Evolutionary conservation across 2,888 invertebrate genomes (phyloP), one percentile per base, ranked within the genome.

Genomic region (Cryptosula pallasiana): DNA sequence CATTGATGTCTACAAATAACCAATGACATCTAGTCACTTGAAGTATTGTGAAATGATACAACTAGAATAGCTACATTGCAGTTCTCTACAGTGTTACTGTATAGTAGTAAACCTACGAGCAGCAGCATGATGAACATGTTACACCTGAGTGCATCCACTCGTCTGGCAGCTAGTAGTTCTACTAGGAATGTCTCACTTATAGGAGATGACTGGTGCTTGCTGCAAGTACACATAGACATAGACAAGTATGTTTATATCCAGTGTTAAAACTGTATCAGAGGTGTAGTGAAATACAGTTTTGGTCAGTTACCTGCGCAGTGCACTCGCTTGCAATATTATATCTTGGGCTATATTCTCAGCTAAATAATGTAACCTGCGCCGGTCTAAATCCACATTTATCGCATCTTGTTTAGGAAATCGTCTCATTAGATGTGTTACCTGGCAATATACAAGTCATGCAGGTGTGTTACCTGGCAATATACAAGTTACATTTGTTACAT

Each of bases 71-170:
- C n/a, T n/a, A n/a, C n/a, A n/a, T n/a, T n/a, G n/a, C n/a, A n/a
- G n/a, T n/a, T n/a, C n/a, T n/a, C n/a, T n/a, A n/a, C n/a, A n/a
- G n/a, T n/a, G n/a, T n/a, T n/a, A n/a, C n/a, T n/a, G n/a, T n/a
- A n/a, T n/a, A n/a, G n/a, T n/a, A n/a, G n/a, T 29, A 32, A 13
- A 76, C 78, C 74, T 75, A 82, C 83, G 77, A 82, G 79, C 27
- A 83, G 75, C 27, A 83, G 75, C 23, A 83, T 75, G 32, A 83
- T 77, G 57, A 83, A 75, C 81, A 82, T 82, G 75, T 83, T 82
- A 74, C 81, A 80, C 73, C 79, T 76, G 73, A 81, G 80, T 58
- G 78, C 73, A 73, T 82, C 79, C 5, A 74, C 72, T 5, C 75
- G 71, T 69, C 82, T 75, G 5, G 74, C 77, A 23, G 75, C 76